Percentiles rank a stretch among this genome's conserved stretches.
phyloP scores from a whole-genome alignment of 2,797 vertebrate genomes.

The Siniperca scherzeri region DNA sequence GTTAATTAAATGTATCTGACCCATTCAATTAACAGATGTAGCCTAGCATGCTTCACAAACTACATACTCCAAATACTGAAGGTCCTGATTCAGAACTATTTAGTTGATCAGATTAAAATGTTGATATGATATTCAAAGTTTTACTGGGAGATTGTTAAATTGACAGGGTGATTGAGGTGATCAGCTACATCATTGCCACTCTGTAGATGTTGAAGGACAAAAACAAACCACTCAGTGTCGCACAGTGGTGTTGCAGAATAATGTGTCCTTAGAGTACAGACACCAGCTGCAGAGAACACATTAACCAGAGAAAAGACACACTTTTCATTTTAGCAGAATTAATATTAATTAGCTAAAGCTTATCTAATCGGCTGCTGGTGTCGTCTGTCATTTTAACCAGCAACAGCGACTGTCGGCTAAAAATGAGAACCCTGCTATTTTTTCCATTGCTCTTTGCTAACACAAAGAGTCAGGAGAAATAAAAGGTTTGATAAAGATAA shows the following conservation, averaged over 20 bases:
- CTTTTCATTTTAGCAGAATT: not conserved
- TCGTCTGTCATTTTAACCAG: not conserved
- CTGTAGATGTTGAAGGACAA: not conserved
- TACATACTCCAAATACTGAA: not conserved
- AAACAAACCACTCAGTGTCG: not conserved
- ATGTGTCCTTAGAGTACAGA: not conserved
- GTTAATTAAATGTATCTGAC: not conserved
- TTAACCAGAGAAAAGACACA: not conserved
- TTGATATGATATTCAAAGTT: not conserved
- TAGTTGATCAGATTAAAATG: not conserved
- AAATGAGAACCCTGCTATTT: not conserved
- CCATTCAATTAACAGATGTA: not conserved
- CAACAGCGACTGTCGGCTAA: not conserved
- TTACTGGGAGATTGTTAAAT: not conserved
- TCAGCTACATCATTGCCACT: not conserved
- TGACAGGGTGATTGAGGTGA: not conserved
- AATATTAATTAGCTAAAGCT: not conserved
- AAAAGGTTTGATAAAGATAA: not conserved
- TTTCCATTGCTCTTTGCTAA: not conserved
- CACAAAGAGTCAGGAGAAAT: not conserved
- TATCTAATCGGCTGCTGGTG: not conserved
- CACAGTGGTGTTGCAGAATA: not conserved
- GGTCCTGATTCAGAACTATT: not conserved
- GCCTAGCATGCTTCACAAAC: not conserved
- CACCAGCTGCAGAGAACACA: not conserved